Evolutionary conservation across 2,113 vertebrate genomes (phyloP).

Genomic region (Camelus dromedarius): DNA sequence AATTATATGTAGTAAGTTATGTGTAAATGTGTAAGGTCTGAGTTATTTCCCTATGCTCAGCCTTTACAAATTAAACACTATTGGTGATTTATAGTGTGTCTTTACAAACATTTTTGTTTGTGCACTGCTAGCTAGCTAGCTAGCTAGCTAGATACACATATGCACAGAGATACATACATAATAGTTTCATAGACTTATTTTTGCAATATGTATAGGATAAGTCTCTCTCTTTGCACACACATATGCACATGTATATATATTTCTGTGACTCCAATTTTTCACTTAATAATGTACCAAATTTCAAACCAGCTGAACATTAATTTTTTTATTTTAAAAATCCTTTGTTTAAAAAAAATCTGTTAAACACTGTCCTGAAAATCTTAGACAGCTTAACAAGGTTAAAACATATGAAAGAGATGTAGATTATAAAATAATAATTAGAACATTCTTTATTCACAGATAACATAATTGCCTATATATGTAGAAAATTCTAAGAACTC

Average conservation of each 20-base stretch:
- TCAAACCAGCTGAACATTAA: background rate
- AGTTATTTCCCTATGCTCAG: background rate
- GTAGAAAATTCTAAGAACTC: background rate
- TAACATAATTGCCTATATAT: background rate
- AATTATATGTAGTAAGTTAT: background rate
- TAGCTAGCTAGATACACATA: background rate
- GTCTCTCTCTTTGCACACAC: background rate
- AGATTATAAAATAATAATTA: background rate
- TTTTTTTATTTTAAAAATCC: background rate
- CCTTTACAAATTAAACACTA: background rate
- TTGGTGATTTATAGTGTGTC: background rate
- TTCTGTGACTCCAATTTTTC: background rate
- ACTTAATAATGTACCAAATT: background rate
- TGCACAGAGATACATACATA: background rate
- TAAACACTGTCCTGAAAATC: background rate
- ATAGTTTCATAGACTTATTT: background rate
- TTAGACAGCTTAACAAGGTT: background rate
- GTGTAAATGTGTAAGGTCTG: background rate
- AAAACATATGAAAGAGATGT: background rate
- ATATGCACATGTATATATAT: background rate
- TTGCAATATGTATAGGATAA: background rate
- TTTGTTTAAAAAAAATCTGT: background rate
- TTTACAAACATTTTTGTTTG: background rate
- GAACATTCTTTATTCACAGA: background rate
- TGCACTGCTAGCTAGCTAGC: background rate